A percentile compares a stretch with the other conserved stretches of the same genome.
phyloP scores from a whole-genome alignment of 2,113 vertebrate species.

The Tyto alba region DNA sequence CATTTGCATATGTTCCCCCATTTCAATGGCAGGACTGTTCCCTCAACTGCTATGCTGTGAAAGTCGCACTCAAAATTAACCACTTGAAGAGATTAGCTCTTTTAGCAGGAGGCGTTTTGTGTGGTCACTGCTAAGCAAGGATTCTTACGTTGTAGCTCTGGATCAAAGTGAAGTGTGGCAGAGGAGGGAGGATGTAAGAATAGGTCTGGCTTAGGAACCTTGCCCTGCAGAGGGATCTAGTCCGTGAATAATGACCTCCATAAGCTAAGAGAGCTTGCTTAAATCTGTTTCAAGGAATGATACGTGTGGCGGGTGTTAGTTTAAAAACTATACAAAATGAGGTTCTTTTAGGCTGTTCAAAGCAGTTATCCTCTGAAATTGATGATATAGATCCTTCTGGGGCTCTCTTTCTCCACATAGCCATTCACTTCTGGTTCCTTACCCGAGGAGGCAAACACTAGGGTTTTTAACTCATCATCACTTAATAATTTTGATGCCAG shows the following conservation, averaged over 20 bases:
- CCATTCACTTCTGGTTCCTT: background rate
- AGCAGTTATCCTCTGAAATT: background rate
- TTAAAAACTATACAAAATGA: background rate
- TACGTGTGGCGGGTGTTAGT: no score
- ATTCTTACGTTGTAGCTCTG: background rate
- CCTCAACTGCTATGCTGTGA: no score
- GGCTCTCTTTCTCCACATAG: background rate
- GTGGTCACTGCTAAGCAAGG: background rate
- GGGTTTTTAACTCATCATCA: background rate
- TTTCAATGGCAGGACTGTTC: no score
- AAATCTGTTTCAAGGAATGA: no score
- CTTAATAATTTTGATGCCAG: rapidly evolving
- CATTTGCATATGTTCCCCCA: rapidly evolving
- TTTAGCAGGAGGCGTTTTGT: no score
- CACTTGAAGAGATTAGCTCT: background rate
- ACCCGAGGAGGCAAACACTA: background rate
- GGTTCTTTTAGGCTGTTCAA: background rate
- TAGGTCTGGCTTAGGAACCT: background rate
- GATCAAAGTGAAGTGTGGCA: background rate
- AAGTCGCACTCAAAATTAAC: rapidly evolving
- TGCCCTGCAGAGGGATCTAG: background rate
- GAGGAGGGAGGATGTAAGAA: background rate
- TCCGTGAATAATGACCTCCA: rapidly evolving
- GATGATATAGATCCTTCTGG: background rate
- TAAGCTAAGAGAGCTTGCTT: no score